Base-by-base conservation (phyloP, 1,140 invertebrate genomes). In the Tetranychus cinnabarinus region DNA sequence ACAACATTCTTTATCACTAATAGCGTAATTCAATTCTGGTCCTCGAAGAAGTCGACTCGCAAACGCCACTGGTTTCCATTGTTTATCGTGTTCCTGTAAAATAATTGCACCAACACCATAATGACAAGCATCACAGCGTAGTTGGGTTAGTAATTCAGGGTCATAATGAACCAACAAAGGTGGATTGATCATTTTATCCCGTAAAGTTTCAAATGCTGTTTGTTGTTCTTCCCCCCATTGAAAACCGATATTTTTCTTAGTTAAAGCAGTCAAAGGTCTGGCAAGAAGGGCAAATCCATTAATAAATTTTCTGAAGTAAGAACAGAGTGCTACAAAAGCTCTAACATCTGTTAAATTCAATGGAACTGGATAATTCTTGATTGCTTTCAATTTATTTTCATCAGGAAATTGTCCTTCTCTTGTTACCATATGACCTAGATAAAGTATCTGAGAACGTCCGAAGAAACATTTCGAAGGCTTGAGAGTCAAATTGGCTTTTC, bases 241-340 rank as follows among this genome's bases (percentile, higher is more conserved):
- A 57, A 57, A 57, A 13, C 15, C 15, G 10, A 37, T 37, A 6
- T 57, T 33, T 37, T 57, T 57, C n/a, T n/a, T 57, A 6, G 56
- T 57, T 13, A 57, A 33, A n/a, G 6, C 31, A 33, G 56, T 57
- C 33, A 57, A 37, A 5, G 56, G 56, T 31, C 62, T 59, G 37
- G 71, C 65, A 34, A 71, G 56, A 15, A 62, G 55, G 3, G 72
- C 69, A 36, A 71, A 69, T 56, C 70, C 56, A 35, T 42, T 33
- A 68, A 65, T 60, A 37, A 65, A 65, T 54, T 39, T 54, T 48
- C 65, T 56, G 52, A 62, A 66, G 33, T 58, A 66, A 33, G 35
- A 37, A 13, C 45, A 58, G 5, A 63, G 37, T 3, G 62, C 65
- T n/a, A 66, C 36, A 37, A 64, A 66, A 12, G 50, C 8, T 56